Evolutionary conservation across 1,140 invertebrate species (phyloP).

Genomic region (Cherax destructor): DNA sequence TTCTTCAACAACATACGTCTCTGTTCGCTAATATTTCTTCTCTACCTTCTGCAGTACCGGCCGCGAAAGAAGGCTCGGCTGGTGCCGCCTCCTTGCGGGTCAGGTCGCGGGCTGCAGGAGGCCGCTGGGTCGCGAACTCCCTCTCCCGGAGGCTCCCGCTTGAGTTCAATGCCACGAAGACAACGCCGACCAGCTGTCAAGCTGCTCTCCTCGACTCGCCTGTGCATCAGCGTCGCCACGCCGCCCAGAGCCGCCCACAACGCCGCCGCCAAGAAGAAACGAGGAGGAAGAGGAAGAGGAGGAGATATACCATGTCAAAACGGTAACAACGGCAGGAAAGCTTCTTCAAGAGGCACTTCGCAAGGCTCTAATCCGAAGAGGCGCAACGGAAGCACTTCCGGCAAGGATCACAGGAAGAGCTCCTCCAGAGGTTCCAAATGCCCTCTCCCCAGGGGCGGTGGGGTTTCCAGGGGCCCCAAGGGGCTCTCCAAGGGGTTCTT

Average conservation of each 20-base stretch:
- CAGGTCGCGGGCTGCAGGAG: neutral
- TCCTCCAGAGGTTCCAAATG: neutral
- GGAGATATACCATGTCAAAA: too few species aligned
- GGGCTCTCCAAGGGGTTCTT: conserved; percentile 37
- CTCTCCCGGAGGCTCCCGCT: conserved; percentile 1
- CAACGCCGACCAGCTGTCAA: conserved; percentile 53
- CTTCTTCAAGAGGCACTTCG: neutral
- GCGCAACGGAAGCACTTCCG: neutral
- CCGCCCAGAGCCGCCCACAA: neutral
- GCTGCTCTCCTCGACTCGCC: conserved; percentile 49
- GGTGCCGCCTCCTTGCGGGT: conserved; percentile 5
- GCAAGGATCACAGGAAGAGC: conserved; percentile 1
- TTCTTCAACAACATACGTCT: neutral
- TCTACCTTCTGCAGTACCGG: conserved; percentile 39
- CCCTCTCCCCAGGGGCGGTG: neutral
- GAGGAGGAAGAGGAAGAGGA: neutral
- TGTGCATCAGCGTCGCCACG: conserved; percentile 44
- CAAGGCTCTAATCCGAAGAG: neutral
- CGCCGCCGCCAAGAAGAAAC: neutral
- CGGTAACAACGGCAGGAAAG: neutral
- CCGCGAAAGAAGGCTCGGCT: conserved; percentile 57
- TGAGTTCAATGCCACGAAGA: neutral
- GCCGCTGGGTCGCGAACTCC: conserved; percentile 1
- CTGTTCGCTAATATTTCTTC: neutral
- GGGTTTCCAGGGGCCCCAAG: neutral